Evolutionary conservation across 1,140 invertebrate genomes (phyloP).

Genomic region (Drosophila aff.): DNA sequence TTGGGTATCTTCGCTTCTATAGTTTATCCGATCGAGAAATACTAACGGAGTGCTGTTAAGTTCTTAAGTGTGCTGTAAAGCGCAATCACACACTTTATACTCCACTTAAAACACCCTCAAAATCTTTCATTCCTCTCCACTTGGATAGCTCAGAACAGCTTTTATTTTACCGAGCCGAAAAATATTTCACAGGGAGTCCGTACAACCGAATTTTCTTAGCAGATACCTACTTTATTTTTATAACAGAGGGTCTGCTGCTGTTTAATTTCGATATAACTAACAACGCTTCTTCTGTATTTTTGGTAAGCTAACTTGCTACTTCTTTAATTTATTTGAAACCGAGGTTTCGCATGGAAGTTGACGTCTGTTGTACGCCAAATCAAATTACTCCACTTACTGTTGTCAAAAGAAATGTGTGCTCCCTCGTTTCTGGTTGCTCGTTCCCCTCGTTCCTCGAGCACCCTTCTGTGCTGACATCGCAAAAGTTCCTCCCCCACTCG

Average conservation of each 20-base stretch:
- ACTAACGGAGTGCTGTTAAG: neutral
- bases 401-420: slow-evolving; percentile 16
- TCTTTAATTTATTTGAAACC: slow-evolving; percentile 10
- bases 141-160: neutral
- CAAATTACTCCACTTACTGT: slow-evolving; percentile 27
- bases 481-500: slow-evolving; percentile 4
- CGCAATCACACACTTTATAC: neutral
- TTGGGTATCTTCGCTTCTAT: neutral
- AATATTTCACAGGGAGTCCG: neutral
- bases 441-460: slow-evolving; percentile 1
- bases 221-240: neutral
- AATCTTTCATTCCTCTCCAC: neutral
- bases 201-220: no score
- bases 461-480: slow-evolving; percentile 18
- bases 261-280: neutral
- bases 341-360: slow-evolving; percentile 4
- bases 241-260: neutral
- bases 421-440: neutral
- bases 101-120: neutral
- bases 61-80: neutral
- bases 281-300: neutral
- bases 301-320: neutral
- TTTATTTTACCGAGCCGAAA: neutral
- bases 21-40: neutral
- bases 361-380: slow-evolving; percentile 18